Base-by-base conservation (phyloP, 2,888 invertebrate genomes). In the Ametastegia equiseti region DNA sequence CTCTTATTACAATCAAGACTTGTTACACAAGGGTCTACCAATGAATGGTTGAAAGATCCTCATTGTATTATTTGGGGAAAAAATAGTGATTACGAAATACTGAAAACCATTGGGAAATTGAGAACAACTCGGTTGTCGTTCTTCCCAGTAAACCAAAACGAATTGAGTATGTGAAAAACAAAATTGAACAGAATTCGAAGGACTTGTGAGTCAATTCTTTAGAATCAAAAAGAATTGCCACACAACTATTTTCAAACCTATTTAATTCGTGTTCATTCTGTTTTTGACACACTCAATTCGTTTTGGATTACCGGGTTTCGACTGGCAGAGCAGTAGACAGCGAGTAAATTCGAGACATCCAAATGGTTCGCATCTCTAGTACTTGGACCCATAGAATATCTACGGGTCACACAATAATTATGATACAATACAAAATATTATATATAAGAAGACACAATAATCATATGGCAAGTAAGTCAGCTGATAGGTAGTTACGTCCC, bases 401-500 rank as follows among this genome's bases (percentile, higher is more conserved):
- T n/a, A n/a, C n/a, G n/a, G n/a, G n/a, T n/a, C n/a, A n/a, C n/a
- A n/a, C n/a, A n/a, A n/a, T n/a, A n/a, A n/a, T 54, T 54, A 23
- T 54, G 9, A 5, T 3, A 63, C n/a, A 30, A 63, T n/a, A 30
- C 15, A 63, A 36, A 60, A 45, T 45, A 45, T 45, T 13, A 45
- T 45, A 45, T 57, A 27, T 23, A 33, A 63, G 27, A 27, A 27
- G 30, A 63, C 33, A 63, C 33, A 33, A 63, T 63, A 63, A 63
- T 63, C 30, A 63, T 45, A 45, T 63, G 33, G 63, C 7, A 13
- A 30, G 30, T 60, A 13, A 63, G n/a, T 63, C n/a, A 39, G n/a
- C 39, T 65, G n/a, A 65, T 65, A 39, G n/a, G 36, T 36, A 65
- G 36, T n/a, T n/a, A n/a, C n/a, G n/a, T n/a, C n/a, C n/a, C 65